phyloP scores from a whole-genome alignment of 30 jellyfish, hydroid and myxozoan species.

The Clytia hemisphaerica region DNA sequence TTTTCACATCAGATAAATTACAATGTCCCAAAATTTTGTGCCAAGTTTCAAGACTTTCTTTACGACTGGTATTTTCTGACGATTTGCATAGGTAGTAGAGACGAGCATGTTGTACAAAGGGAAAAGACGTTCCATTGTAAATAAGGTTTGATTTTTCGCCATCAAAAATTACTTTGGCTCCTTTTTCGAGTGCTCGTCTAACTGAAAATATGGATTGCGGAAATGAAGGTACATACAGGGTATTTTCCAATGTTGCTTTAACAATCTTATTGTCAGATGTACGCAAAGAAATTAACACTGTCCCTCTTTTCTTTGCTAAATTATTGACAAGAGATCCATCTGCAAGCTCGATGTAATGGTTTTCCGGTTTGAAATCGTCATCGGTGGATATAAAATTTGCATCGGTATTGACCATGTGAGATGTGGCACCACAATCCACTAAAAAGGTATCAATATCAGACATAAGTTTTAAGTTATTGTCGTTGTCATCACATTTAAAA shows the following conservation, averaged over 20 bases:
- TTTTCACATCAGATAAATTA: not conserved
- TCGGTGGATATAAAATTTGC: conserved; percentile 22
- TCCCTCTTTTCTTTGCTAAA: conserved; percentile 34
- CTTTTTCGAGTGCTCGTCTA: conserved; percentile 14
- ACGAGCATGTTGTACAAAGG: conserved; percentile 23
- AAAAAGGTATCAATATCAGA: conserved; percentile 2
- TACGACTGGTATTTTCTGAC: not conserved
- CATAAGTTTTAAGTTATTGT: too few species aligned
- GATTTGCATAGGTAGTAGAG: conserved; percentile 16
- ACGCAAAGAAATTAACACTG: conserved; percentile 9
- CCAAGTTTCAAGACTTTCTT: too few species aligned
- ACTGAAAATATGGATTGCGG: conserved; percentile 44
- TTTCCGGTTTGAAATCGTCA: conserved; percentile 21
- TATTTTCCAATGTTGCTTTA: conserved; percentile 16
- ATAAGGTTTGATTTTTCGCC: not conserved
- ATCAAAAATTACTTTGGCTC: conserved; percentile 27
- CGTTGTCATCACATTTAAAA: conserved; percentile 2
- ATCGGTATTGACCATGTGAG: conserved; percentile 2
- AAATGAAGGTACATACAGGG: conserved; percentile 29
- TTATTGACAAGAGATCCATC: conserved; percentile 40
- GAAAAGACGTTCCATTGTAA: conserved; percentile 23
- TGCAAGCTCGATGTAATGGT: conserved; percentile 49
- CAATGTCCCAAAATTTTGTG: conserved; percentile 24
- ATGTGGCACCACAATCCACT: conserved; percentile 42
- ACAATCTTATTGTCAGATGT: conserved; percentile 11